Evolutionary conservation across 2,797 vertebrate genomes (phyloP), one percentile per base, ranked within the genome.

Genomic region (Peromyscus attwateri): DNA sequence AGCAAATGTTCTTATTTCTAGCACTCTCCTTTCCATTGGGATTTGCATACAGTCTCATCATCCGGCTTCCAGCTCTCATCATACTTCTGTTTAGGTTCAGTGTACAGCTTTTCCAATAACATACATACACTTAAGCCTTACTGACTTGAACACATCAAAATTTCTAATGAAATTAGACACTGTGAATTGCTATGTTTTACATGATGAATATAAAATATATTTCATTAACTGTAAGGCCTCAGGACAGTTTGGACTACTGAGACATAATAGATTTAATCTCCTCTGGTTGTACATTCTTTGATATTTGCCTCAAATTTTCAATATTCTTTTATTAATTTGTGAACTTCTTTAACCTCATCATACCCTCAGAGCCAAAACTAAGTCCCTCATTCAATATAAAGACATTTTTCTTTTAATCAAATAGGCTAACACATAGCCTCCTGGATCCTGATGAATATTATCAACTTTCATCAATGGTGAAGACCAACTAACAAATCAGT

Each of bases 111-210:
- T 94, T 92, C 75, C 84, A 92, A 49, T 90, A 92, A 82, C 49
- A 75, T 40, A 73, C 12, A 23, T 80, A 83, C 34, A 92, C 37
- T 34, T 79, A 27, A 64, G 31, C 25, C 6, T 94, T 60, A 43
- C 12, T 87, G 57, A 77, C 11, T 84, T 91, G 76, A 85, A 21
- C 3, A 90, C 70, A 49, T 95, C 55, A 96, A 62, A 90, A 92
- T 82, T 94, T 96, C 81, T 93, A 92, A 85, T 68, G 71, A 91
- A 88, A 83, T 94, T 95, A 87, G 37, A 92, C 16, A 43, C 27
- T 92, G 34, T 62, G 31, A 80, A 84, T 88, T 93, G 55, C 64
- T 91, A 21, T 6, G 12, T 96, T 40, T 14, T 82, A 52, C 88
- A 27, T 57, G n/a, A 93, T 73, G 14, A 79, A 77, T 55, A 40